A percentile compares a stretch with the other conserved stretches of the same genome.
phyloP scores from a whole-genome alignment of 2,797 vertebrate genomes.

The Anas georgica region DNA sequence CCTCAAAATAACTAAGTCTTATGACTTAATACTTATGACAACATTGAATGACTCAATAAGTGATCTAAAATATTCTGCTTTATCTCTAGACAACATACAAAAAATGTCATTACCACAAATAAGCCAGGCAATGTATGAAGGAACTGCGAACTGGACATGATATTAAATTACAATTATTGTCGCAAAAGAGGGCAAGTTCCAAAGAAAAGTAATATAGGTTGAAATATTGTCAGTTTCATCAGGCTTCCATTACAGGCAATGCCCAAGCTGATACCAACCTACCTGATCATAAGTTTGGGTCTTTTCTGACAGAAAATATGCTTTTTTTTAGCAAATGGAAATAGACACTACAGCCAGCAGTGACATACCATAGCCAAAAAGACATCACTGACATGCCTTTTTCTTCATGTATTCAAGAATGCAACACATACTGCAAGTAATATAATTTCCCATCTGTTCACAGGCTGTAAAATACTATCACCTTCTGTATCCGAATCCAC shows the following conservation, averaged over 20 bases:
- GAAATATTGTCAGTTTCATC: not conserved
- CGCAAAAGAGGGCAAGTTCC: not conserved
- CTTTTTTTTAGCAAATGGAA: not conserved
- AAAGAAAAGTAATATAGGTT: not conserved
- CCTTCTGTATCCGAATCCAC: not conserved
- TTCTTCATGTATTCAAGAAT: not conserved
- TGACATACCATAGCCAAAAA: not conserved
- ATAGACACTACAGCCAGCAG: not conserved
- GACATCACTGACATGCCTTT: not conserved
- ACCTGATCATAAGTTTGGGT: not conserved
- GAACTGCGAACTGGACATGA: not conserved
- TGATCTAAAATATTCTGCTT: not conserved
- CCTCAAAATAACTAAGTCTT: not conserved
- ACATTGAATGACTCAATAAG: not conserved
- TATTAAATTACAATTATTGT: not conserved
- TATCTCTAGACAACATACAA: not conserved
- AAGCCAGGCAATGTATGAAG: not conserved
- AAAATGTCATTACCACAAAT: not conserved
- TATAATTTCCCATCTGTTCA: not conserved
- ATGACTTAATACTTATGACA: not conserved
- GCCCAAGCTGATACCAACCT: not conserved
- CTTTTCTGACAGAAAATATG: not conserved
- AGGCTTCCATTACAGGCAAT: not conserved
- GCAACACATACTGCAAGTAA: not conserved
- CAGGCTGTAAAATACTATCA: not conserved